Percentiles rank a stretch among this genome's conserved stretches.
Evolutionary conservation across 2,888 invertebrate species (phyloP).

Genomic region (Hecatera dysodea): DNA sequence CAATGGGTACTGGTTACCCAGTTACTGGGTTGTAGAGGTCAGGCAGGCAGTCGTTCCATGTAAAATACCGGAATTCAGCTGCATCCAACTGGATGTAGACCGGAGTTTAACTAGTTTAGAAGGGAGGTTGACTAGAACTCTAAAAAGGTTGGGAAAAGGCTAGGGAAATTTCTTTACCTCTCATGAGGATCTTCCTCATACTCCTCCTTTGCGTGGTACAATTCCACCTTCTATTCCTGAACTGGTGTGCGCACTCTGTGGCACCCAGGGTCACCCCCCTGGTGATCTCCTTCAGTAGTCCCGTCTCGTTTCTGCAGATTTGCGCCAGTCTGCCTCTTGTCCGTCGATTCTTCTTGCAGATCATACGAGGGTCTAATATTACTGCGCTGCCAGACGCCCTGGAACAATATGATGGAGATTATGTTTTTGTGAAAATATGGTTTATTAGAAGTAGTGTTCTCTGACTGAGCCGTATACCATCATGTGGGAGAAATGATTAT

Average conservation of each 20-base stretch:
- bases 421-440: neutral
- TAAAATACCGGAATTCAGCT: too few species aligned
- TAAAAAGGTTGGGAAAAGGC: too few species aligned
- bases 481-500: too few species aligned
- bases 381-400: conserved; percentile 96
- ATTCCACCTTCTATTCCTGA: conserved; percentile 96
- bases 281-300: conserved; percentile 95
- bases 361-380: conserved; percentile 96
- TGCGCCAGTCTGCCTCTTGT: conserved; percentile 94
- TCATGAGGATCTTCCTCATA: conserved; percentile 95
- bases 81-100: too few species aligned
- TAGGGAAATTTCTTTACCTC: too few species aligned
- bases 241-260: conserved; percentile 96
- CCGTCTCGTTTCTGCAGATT: conserved; percentile 96
- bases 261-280: conserved; percentile 96
- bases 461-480: too few species aligned
- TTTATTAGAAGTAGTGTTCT: too few species aligned
- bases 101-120: too few species aligned
- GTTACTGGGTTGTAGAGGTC: neutral
- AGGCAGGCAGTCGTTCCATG: too few species aligned
- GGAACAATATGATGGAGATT: conserved; percentile 57
- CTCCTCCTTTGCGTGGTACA: conserved; percentile 95
- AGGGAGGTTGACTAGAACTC: too few species aligned
- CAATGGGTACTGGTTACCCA: neutral
- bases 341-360: conserved; percentile 96